Conservation (phyloP, 2,888 invertebrate species). For the Prosopocoilus inquinatus region DNA sequence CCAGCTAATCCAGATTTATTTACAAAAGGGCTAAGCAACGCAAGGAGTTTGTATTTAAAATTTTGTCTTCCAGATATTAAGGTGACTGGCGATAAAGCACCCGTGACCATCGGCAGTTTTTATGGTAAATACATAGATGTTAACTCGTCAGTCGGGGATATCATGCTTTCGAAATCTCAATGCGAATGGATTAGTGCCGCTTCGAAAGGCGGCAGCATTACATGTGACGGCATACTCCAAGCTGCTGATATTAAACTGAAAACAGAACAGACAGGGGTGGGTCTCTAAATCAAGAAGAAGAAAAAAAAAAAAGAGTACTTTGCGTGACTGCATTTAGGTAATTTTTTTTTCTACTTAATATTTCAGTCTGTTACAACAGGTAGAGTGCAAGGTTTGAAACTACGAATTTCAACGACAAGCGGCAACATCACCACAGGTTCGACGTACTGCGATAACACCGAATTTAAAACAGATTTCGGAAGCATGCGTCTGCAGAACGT, state of each 20-base stretch:
- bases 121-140: conserved; percentile 38
- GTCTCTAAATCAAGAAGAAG: not conserved
- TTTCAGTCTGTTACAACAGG: conserved; percentile 39
- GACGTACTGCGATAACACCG: conserved; percentile 39
- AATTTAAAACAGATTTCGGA: conserved; percentile 37
- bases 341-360: conserved; percentile 10
- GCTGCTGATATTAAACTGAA: conserved; percentile 35
- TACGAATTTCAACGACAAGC: conserved; percentile 32
- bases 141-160: conserved; percentile 30
- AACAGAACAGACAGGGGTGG: conserved; percentile 32
- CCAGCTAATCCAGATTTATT: no score
- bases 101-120: conserved; percentile 38
- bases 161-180: conserved; percentile 23
- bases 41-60: not conserved
- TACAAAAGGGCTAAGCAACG: not conserved
- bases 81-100: conserved; percentile 33
- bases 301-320: not conserved
- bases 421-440: conserved; percentile 40
- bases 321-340: not conserved
- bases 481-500: conserved; percentile 38
- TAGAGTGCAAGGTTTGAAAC: conserved; percentile 37
- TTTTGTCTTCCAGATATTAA: conserved; percentile 36
- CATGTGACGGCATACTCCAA: conserved; percentile 36
- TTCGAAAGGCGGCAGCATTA: conserved; percentile 34
- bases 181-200: conserved; percentile 22